These are phyloP conservation scores for cattle (Bos taurus) DNA, from an alignment of 2,113 vertebrate species.

Conservation along the genomic window ARS-UCD2.0 NC_037347.1:40188501-40189000, in stretches of 20 bases:
- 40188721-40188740: neutral
- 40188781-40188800: neutral
- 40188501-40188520: neutral
- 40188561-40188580: neutral
- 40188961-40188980: neutral
- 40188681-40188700: neutral
- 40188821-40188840: neutral
- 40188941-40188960: neutral
- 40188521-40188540: neutral
- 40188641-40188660: neutral
- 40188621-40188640: neutral
- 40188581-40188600: neutral
- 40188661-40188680: neutral
- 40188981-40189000: neutral
- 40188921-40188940: neutral
- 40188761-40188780: neutral
- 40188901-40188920: neutral
- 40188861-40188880: neutral
- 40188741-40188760: neutral
- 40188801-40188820: neutral
- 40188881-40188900: neutral
- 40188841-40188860: neutral
- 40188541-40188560: neutral
- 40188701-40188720: neutral
- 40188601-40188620: neutral